Percentiles rank a stretch among this genome's conserved stretches.
These are phyloP conservation scores for Oppia nitens DNA, from an alignment of 1,140 invertebrate genomes.

Conservation along the genomic window DNA sequence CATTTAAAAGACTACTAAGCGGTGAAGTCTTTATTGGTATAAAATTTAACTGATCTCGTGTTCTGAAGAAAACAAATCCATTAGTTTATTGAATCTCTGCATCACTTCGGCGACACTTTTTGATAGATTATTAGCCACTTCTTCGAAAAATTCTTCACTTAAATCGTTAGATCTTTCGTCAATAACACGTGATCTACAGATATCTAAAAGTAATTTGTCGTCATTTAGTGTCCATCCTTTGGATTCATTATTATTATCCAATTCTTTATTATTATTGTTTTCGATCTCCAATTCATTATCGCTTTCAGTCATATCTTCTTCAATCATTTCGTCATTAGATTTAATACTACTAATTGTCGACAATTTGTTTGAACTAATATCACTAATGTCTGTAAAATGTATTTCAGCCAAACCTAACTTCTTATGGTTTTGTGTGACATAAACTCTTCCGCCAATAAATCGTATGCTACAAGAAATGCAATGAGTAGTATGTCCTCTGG, in stretches of 20 bases:
- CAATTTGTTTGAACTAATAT: not conserved
- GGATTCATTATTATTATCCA: not conserved
- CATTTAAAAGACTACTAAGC: too few relatives aligned
- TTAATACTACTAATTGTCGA: not conserved
- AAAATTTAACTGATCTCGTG: not conserved
- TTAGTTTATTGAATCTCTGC: not conserved
- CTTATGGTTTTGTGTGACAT: conserved; percentile 8
- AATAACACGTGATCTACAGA: conserved; percentile 4
- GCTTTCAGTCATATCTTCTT: not conserved
- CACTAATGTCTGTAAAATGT: not conserved
- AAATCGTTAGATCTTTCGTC: not conserved
- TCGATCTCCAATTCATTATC: not conserved
- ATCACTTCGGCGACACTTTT: not conserved
- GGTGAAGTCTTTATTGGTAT: too few relatives aligned
- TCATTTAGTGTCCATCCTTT: conserved; percentile 9
- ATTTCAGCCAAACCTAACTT: conserved; percentile 10
- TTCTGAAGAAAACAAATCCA: not conserved
- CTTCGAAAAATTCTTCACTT: not conserved
- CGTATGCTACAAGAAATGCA: conserved; percentile 10
- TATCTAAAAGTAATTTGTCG: conserved; percentile 11
- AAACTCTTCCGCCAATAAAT: conserved; percentile 13
- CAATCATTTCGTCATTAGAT: not conserved
- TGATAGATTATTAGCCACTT: not conserved
- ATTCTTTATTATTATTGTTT: not conserved
- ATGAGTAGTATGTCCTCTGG: not conserved